Conservation (phyloP, 2,888 invertebrate species). For the Drosophila colorata region DNA sequence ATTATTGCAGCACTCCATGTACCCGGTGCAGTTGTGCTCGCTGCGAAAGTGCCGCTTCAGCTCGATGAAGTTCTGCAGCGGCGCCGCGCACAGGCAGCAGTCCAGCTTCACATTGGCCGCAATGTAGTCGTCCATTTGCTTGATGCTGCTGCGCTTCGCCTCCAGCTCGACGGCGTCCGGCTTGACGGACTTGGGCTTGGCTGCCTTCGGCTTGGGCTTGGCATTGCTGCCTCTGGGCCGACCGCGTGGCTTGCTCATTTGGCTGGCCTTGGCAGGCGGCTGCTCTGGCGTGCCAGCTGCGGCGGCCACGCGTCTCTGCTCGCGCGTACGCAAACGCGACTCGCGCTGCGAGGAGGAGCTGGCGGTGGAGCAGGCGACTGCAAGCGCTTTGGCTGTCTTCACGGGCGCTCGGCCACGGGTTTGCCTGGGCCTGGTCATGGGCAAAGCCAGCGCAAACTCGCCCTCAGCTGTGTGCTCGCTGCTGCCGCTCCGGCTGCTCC, state of each 20-base stretch:
- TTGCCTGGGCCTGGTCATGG: slow-evolving; percentile 12
- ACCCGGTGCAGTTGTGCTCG: slow-evolving; percentile 69
- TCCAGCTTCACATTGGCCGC: slow-evolving; percentile 72
- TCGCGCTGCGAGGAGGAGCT: slow-evolving; percentile 46
- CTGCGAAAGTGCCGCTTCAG: slow-evolving; percentile 72
- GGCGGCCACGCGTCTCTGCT: slow-evolving; percentile 54
- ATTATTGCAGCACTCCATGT: slow-evolving; percentile 76
- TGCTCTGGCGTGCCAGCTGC: not conserved
- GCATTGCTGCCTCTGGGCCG: slow-evolving; percentile 54
- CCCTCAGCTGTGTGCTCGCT: not conserved
- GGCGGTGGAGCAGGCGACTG: not conserved
- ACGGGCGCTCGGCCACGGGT: slow-evolving; percentile 25
- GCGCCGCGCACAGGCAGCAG: slow-evolving; percentile 63
- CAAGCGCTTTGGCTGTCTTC: slow-evolving; percentile 9
- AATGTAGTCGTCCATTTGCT: slow-evolving; percentile 74
- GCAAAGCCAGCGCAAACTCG: slow-evolving; percentile 1
- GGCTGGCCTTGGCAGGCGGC: not conserved
- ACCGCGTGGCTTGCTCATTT: slow-evolving; percentile 53
- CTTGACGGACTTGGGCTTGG: slow-evolving; percentile 14
- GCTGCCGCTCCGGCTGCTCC: slow-evolving; percentile 7
- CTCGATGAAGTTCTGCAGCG: slow-evolving; percentile 62
- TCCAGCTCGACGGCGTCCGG: slow-evolving; percentile 26
- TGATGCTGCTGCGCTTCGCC: slow-evolving; percentile 69
- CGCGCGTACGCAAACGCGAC: slow-evolving; percentile 54
- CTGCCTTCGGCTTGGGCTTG: slow-evolving; percentile 2